Base-by-base conservation (phyloP, 2,888 invertebrate species). In the Lordiphosa andalusiaca region DNA sequence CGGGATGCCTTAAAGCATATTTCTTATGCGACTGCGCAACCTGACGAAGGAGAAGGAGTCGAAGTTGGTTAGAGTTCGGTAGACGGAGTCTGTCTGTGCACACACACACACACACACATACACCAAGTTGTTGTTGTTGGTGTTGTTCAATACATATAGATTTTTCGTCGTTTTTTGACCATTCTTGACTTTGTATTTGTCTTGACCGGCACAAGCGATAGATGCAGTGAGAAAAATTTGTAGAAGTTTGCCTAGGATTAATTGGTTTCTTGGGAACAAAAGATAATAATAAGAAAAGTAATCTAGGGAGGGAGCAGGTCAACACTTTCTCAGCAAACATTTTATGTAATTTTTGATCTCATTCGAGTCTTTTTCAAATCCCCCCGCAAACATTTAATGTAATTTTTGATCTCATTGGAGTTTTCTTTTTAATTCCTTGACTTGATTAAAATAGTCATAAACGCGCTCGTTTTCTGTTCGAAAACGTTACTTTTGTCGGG, bases 221-320 rank as follows among this genome's bases (percentile, higher is more conserved):
- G 30, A 67, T 77, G 77, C 77, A 77, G 77, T 84, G 73, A 73
- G 67, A 73, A 67, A 77, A 77, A 76, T 77, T 77, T 76, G 66
- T 76, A 83, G 77, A 84, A 77, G 51, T 81, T 64, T 57, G 65
- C 60, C 81, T 77, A 84, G 71, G 67, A 77, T 76, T 83, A 77
- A 77, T 77, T 77, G 81, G 66, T 76, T 68, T 63, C 50, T 9
- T 9, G 3, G 3, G 30, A 4, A 12, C 21, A 35, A 41, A 59
- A 35, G 44, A 49, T 46, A 16, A 25, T 35, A 52, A 44, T 25
- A 6, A 25, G 25, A 6, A 2, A 2, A 25, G 25, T 25, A 6
- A 25, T 25, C 25, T 16, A 16, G 16, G 16, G 16, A 1, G 16
- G 16, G 16, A 16, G 16, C 16, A 16, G 16, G 16, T 16, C 1